Evolutionary conservation across 2,113 vertebrate species (phyloP).

Genomic region (Cairina moschata): DNA sequence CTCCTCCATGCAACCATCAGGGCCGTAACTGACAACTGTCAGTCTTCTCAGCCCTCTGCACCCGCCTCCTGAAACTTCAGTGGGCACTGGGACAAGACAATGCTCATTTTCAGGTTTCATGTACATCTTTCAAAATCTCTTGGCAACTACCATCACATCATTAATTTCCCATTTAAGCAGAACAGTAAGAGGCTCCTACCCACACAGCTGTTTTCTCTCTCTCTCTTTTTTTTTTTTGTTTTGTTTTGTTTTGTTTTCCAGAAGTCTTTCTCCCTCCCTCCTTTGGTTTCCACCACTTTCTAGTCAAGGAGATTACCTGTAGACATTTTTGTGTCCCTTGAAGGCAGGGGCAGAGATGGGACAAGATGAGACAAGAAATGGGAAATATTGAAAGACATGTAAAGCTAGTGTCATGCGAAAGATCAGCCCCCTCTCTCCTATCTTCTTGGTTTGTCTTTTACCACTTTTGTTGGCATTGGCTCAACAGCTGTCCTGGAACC

Average conservation of each 20-base stretch:
- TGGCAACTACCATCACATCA: background rate
- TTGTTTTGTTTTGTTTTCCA: background rate
- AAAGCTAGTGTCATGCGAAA: background rate
- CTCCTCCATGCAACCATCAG: accelerated
- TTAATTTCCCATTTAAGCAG: background rate
- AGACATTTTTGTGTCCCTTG: background rate
- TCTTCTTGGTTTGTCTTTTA: background rate
- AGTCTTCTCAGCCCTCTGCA: background rate
- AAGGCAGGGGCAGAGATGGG: background rate
- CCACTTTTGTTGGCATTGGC: background rate
- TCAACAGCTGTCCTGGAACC: background rate
- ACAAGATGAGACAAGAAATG: too few species aligned
- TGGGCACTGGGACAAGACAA: background rate
- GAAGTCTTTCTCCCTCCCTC: background rate
- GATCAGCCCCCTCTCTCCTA: background rate
- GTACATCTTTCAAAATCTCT: background rate
- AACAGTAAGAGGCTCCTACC: background rate
- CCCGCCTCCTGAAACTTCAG: background rate
- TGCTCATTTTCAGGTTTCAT: background rate
- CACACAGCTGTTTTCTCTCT: background rate
- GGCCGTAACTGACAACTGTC: background rate
- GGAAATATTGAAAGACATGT: background rate
- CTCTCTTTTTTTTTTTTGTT: too few species aligned
- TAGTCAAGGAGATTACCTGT: background rate
- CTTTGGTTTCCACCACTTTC: background rate